Evolutionary conservation across 1,140 invertebrate species (phyloP).

Genomic region (Cherax destructor): DNA sequence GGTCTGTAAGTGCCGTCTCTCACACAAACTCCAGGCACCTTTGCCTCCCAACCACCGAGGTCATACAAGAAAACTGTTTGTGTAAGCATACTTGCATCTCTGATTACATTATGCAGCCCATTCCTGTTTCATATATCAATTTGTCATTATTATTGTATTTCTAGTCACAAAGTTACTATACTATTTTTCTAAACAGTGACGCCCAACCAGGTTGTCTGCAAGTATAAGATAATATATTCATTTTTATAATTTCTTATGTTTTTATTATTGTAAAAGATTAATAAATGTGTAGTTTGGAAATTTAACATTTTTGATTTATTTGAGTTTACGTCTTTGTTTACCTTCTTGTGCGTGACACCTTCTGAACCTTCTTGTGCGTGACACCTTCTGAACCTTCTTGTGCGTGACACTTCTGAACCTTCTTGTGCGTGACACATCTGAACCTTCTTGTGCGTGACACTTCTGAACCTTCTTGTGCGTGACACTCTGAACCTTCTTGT

Average conservation of each 20-base stretch:
- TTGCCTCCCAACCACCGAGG: not conserved
- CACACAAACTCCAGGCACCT: not conserved
- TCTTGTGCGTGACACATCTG: not conserved
- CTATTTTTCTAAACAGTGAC: constrained; percentile 68
- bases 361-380: not conserved
- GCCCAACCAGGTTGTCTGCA: constrained; percentile 61
- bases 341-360: not conserved
- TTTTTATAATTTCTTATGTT: constrained; percentile 71
- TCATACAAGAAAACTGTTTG: constrained; percentile 7
- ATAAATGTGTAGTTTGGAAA: constrained; percentile 71
- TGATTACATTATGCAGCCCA: constrained; percentile 66
- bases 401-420: not conserved
- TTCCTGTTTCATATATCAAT: constrained; percentile 69
- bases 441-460: not conserved
- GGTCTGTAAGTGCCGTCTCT: not conserved
- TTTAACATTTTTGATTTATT: constrained; percentile 67
- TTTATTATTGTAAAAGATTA: constrained; percentile 71
- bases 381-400: too few species aligned
- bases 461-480: not conserved
- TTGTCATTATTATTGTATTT: constrained; percentile 69
- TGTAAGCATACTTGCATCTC: constrained; percentile 64
- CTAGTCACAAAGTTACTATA: constrained; percentile 69
- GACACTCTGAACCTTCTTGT: too few species aligned
- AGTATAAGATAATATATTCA: constrained; percentile 70
- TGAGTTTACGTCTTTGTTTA: constrained; percentile 42